Conservation (phyloP, 1,140 invertebrate genomes). For the Manduca sexta region DNA sequence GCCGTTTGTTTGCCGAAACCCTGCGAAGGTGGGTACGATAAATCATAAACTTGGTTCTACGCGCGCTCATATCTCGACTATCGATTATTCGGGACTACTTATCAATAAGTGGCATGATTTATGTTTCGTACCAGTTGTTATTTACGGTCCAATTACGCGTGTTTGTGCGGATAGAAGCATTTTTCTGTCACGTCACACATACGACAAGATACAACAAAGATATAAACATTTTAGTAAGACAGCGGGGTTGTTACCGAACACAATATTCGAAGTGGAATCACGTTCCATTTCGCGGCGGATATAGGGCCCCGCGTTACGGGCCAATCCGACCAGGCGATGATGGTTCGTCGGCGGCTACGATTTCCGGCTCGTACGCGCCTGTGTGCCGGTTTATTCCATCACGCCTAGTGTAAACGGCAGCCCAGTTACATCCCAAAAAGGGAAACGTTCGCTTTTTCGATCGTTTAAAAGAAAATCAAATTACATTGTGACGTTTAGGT, state of each 20-base stretch:
- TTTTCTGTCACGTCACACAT: not conserved
- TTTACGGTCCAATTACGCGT: too few relatives aligned
- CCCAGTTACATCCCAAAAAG: not conserved
- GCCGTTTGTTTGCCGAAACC: conserved; percentile 12
- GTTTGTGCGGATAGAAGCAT: too few relatives aligned
- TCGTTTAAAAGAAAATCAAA: too few relatives aligned
- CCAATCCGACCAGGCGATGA: conserved; percentile 49
- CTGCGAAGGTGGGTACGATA: conserved; percentile 20
- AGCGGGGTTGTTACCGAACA: conserved; percentile 8
- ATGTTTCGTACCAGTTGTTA: not conserved
- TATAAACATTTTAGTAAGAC: not conserved
- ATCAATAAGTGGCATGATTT: not conserved
- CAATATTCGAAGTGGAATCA: conserved; percentile 47
- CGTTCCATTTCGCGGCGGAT: conserved; percentile 65
- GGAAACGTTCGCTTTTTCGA: not conserved
- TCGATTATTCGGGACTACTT: conserved; percentile 18
- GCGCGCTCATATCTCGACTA: conserved; percentile 17
- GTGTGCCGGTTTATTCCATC: conserved; percentile 37
- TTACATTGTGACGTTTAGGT: too few relatives aligned
- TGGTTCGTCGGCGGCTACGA: conserved; percentile 49
- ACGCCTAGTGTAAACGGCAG: conserved; percentile 15
- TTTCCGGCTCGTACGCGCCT: conserved; percentile 42
- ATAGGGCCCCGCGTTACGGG: conserved; percentile 53
- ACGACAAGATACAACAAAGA: not conserved
- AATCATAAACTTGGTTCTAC: conserved; percentile 27